phyloP scores from a whole-genome alignment of 2,113 vertebrate genomes.

The Limanda limanda region DNA sequence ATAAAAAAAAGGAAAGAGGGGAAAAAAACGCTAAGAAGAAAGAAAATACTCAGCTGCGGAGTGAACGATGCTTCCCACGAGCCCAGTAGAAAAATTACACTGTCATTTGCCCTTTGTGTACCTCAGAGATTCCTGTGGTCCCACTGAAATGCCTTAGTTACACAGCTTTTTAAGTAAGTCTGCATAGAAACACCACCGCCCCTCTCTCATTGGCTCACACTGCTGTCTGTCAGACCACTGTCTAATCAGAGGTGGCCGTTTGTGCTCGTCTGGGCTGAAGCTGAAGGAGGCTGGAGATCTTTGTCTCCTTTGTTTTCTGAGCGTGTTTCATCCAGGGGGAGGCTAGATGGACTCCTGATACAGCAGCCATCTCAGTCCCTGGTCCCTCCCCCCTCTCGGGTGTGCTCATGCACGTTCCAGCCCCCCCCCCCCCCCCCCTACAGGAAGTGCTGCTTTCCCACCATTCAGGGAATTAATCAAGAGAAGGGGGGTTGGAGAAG shows the following conservation, averaged over 20 bases:
- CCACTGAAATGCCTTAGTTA: conserved; percentile 23
- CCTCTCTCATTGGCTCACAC: conserved; percentile 48
- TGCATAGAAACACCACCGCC: not conserved
- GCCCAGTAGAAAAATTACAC: conserved; percentile 1
- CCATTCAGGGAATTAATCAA: conserved; percentile 48
- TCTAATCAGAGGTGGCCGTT: conserved; percentile 34
- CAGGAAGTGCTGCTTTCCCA: conserved; percentile 71
- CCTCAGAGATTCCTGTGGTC: conserved; percentile 26
- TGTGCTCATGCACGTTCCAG: conserved; percentile 14
- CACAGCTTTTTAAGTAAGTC: conserved; percentile 24
- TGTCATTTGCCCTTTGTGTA: conserved; percentile 8
- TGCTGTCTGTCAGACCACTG: conserved; percentile 34
- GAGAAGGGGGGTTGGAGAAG: not conserved
- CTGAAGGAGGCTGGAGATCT: conserved; percentile 23
- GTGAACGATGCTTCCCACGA: conserved; percentile 27
- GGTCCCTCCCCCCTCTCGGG: conserved; percentile 38
- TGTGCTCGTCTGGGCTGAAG: not conserved
- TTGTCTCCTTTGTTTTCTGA: conserved; percentile 38
- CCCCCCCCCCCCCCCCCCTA: conserved; percentile 31
- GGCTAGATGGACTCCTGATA: conserved; percentile 30
- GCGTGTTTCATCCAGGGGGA: conserved; percentile 1
- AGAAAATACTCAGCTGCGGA: not conserved
- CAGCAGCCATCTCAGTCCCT: not conserved
- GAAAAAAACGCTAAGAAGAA: not conserved
- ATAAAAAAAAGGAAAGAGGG: conserved; percentile 17